Base-by-base conservation (phyloP, 2,888 invertebrate species). In the Caenorhabditis doughertyi region DNA sequence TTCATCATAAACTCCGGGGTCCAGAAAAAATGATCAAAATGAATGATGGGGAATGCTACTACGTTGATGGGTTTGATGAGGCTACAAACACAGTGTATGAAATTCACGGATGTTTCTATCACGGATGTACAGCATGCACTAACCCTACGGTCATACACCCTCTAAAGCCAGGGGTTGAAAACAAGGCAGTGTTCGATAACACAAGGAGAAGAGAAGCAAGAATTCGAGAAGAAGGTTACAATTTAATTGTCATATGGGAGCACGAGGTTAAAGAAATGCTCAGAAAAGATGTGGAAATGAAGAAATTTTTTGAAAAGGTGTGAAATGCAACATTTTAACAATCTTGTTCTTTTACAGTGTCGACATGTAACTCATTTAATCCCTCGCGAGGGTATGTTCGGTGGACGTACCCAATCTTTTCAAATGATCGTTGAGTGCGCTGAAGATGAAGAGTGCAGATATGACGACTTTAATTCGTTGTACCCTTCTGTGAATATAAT, bases 91-190 rank as follows among this genome's bases (percentile, higher is more conserved):
- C 55, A 1, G 55, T 55, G 27, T 55, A 55, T 13, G 55, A 55
- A n/a, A 25, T 55, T 25, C 27, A 55, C 29, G 55, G 55, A n/a
- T 55, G 55, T 55, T 55, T 55, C 13, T 55, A 55, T n/a, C 55
- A 55, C n/a, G 55, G 55, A 1, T 55, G 55, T 55, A 27, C 55
- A 8, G n/a, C 27, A n/a, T 55, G 55, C n/a, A 25, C 25, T 29
- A 55, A 55, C 29, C 55, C 55, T 29, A 55, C 29, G 0, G 3
- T 55, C 1, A 3, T 2, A 0, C 55, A 55, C 25, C 55, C 55
- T 29, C 13, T n/a, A 7, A 3, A 29, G 3, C 55, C 55, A 2
- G 29, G 29, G 2, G n/a, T 55, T 2, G 55, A 55, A 16, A 55
- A 55, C 13, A 55, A 55, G 25, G 27, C 55, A 4, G 16, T 55